Evolutionary conservation across 2,888 invertebrate species (phyloP).

Genomic region (Hybos culiciformis): DNA sequence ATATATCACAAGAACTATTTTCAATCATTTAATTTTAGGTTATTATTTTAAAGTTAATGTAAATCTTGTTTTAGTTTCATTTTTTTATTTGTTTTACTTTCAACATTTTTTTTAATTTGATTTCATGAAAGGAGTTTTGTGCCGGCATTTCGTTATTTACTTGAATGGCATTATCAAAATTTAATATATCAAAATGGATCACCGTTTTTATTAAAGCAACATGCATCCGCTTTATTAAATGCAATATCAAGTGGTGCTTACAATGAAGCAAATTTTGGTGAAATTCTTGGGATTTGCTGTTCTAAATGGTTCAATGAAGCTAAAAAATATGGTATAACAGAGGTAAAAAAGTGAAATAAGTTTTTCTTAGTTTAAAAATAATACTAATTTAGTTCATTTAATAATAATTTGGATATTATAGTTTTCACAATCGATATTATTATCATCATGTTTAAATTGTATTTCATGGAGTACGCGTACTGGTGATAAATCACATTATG

Average conservation of each 20-base stretch:
- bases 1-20: too few species aligned
- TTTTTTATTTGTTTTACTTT: slow-evolving; percentile 11
- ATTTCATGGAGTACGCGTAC: slow-evolving; percentile 23
- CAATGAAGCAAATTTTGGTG: slow-evolving; percentile 23
- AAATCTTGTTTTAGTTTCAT: too few species aligned
- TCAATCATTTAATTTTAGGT: too few species aligned
- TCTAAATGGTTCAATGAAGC: slow-evolving; percentile 32
- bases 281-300: slow-evolving; percentile 27
- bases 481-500: slow-evolving; percentile 19
- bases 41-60: too few species aligned
- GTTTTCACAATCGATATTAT: slow-evolving; percentile 31
- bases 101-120: slow-evolving; percentile 13
- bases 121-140: slow-evolving; percentile 26
- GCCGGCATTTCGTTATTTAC: slow-evolving; percentile 30
- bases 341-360: slow-evolving; percentile 19
- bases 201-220: slow-evolving; percentile 30
- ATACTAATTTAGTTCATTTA: too few species aligned
- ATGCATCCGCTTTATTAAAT: slow-evolving; percentile 30
- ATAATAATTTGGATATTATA: slow-evolving; percentile 14
- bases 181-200: slow-evolving; percentile 29
- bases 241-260: slow-evolving; percentile 23
- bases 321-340: slow-evolving; percentile 21
- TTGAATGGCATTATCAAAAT: slow-evolving; percentile 34
- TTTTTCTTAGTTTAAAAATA: not conserved
- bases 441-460: slow-evolving; percentile 25